Percentiles rank a stretch among this genome's conserved stretches.
Evolutionary conservation across 2,797 vertebrate species (phyloP).

Genomic region (Oreortyx pictus): DNA sequence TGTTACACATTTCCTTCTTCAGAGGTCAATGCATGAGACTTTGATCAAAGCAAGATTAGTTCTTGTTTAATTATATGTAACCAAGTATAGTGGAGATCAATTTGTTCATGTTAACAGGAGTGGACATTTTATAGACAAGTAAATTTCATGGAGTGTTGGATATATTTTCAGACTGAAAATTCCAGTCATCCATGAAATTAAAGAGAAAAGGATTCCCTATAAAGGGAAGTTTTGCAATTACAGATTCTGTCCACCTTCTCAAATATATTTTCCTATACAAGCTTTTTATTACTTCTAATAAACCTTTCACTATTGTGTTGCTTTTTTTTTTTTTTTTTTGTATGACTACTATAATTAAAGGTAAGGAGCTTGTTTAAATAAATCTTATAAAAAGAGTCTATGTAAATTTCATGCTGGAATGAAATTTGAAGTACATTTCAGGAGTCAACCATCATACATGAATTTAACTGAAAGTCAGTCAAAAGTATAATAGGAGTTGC

Average conservation of each 20-base stretch:
- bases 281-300: background rate
- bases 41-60: constrained; percentile 36
- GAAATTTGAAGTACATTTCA: background rate
- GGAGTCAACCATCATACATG: background rate
- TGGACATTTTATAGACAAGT: constrained; percentile 74
- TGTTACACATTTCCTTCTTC: background rate
- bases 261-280: constrained; percentile 5
- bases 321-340: too few relatives aligned
- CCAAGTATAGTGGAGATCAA: constrained; percentile 22
- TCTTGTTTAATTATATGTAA: constrained; percentile 70
- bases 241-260: background rate
- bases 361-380: background rate
- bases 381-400: background rate
- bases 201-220: constrained; percentile 53
- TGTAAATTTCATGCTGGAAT: background rate
- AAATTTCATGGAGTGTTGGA: constrained; percentile 69
- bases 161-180: constrained; percentile 73
- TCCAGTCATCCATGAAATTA: constrained; percentile 75
- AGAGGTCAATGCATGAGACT: constrained; percentile 22
- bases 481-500: constrained; percentile 8
- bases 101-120: constrained; percentile 71
- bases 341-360: background rate
- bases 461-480: background rate
- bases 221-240: constrained; percentile 48
- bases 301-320: background rate